Evolutionary conservation across 1,140 invertebrate genomes (phyloP), one percentile per base, ranked within the genome.

Genomic region (Bombus terrestris): DNA sequence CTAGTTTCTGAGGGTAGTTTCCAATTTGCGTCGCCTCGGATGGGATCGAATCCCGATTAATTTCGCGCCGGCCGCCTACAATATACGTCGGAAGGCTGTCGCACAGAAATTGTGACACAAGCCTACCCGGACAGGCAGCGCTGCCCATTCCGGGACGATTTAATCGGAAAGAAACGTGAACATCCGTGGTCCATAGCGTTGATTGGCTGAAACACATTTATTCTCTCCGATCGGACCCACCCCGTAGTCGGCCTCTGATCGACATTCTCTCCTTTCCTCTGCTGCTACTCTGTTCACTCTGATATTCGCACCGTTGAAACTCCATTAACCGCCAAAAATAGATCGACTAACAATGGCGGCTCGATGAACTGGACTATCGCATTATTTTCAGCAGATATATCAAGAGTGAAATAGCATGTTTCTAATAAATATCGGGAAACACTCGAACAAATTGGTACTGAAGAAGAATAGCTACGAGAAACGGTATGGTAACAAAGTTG

Each of bases 11-110:
- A 93, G 91, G 92, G 90, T 91, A 92, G 91, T 92, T 93, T 92
- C 90, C 92, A 93, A 93, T 93, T 93, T 93, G 88, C 92, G 86
- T 88, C 73, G 86, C 78, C 83, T 88, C 90, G 86, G 90, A 93
- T 90, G 89, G 88, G 85, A 92, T 92, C 91, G 92, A 92, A 93
- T 92, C 89, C 90, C 92, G 90, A 93, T 93, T 93, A 93, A 94
- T 93, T 92, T 92, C 86, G 83, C 81, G 18, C 87, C 81, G 83
- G 3, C 79, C 82, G 74, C 75, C 79, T 37, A 81, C 80, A 85
- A 80, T 68, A 85, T 80, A 69, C 78, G 57, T 75, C 66, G 62
- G 72, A 87, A 83, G 66, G 77, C 77, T 87, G 88, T 81, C 84
- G 69, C 81, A 73, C 80, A 89, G 88, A 87, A 91, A 92, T 92